Conservation (phyloP, 2,113 vertebrate genomes). For the Calidris pugnax region DNA sequence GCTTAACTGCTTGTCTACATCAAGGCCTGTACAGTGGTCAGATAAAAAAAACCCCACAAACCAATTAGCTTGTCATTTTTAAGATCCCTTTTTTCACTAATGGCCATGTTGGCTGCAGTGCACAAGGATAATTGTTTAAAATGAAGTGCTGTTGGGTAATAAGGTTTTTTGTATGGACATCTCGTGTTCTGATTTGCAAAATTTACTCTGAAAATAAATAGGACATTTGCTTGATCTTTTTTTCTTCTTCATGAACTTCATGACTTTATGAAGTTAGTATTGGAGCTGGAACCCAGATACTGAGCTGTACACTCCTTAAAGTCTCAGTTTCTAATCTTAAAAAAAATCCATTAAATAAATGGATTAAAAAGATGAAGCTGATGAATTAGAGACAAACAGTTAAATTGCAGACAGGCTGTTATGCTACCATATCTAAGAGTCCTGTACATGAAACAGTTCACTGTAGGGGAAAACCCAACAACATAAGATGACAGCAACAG, state of each 20-base stretch:
- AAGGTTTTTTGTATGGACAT: accelerated
- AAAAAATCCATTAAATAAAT: background rate
- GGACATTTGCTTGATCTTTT: background rate
- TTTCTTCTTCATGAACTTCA: background rate
- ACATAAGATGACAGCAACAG: background rate
- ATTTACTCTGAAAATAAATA: background rate
- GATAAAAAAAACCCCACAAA: background rate
- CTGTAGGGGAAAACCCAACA: background rate
- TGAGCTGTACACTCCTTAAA: background rate
- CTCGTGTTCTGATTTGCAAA: background rate
- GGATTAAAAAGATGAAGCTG: background rate
- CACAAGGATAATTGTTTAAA: background rate
- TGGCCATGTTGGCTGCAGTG: background rate
- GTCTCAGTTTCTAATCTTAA: background rate
- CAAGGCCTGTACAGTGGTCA: background rate
- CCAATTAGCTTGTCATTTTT: background rate
- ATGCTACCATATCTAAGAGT: background rate
- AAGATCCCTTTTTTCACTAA: background rate
- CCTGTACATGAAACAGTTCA: background rate
- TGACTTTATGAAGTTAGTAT: background rate
- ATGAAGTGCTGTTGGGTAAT: background rate
- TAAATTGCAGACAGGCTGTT: background rate
- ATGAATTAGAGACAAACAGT: background rate
- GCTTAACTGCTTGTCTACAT: background rate
- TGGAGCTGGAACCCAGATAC: background rate